Evolutionary conservation across 2,888 invertebrate species (phyloP).

Genomic region (Troides oblongomaculatus): DNA sequence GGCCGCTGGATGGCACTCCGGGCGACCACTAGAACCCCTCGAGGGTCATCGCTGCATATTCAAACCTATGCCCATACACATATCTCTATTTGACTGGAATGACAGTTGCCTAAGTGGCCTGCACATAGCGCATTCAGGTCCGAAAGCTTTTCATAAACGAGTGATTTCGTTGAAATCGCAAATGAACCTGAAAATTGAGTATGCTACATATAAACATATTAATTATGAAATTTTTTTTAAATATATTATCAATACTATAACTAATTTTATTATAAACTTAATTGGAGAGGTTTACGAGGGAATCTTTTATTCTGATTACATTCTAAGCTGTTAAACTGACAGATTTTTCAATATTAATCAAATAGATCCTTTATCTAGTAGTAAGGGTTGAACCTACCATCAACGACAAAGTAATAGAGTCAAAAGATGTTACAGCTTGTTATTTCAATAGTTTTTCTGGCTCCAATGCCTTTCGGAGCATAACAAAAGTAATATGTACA

Average conservation of each 20-base stretch:
- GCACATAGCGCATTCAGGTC: slow-evolving; percentile 24
- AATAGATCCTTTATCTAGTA: no score
- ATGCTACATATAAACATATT: not conserved
- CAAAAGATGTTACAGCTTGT: no score
- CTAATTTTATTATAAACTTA: not conserved
- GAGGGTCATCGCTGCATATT: slow-evolving; percentile 59
- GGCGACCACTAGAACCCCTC: slow-evolving; percentile 53
- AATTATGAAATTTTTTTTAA: not conserved
- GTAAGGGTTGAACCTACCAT: no score
- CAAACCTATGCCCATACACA: slow-evolving; percentile 39
- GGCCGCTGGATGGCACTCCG: slow-evolving; percentile 53
- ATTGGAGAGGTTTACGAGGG: no score
- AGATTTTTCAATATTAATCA: no score
- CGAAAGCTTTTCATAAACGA: slow-evolving; percentile 15
- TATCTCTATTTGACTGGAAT: slow-evolving; percentile 27
- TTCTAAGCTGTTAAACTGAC: no score
- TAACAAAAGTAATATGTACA: no score
- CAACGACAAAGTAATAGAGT: no score
- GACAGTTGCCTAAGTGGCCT: slow-evolving; percentile 29
- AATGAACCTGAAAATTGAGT: slow-evolving; percentile 20
- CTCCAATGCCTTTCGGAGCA: no score
- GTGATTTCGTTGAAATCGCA: slow-evolving; percentile 16
- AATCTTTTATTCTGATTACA: no score
- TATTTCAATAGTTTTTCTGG: no score
- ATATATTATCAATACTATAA: not conserved